phyloP scores from a whole-genome alignment of 2,797 vertebrate species.

The Ceryle rudis region DNA sequence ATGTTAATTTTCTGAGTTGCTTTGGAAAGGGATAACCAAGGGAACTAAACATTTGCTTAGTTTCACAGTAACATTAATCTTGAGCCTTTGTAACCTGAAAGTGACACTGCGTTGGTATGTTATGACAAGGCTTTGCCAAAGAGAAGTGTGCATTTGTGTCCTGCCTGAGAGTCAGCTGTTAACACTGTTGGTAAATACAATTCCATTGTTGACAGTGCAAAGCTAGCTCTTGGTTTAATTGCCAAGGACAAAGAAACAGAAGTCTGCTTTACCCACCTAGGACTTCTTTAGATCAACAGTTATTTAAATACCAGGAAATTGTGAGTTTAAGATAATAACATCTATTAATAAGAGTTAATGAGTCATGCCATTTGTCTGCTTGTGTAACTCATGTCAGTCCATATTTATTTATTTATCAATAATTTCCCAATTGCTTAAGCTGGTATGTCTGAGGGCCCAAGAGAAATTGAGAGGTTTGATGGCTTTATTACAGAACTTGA shows the following conservation, averaged over 20 bases:
- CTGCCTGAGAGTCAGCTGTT: background rate
- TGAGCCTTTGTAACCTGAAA: background rate
- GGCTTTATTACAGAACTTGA: background rate
- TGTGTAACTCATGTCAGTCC: background rate
- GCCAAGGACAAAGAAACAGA: background rate
- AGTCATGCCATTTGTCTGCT: background rate
- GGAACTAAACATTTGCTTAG: background rate
- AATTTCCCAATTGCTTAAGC: background rate
- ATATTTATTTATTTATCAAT: background rate
- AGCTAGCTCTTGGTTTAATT: background rate
- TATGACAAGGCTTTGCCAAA: background rate
- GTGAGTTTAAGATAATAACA: background rate
- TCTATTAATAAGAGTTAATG: background rate
- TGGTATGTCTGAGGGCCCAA: background rate
- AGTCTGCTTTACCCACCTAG: background rate
- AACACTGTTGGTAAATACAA: background rate
- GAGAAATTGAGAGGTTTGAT: background rate
- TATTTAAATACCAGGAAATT: background rate
- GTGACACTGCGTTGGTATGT: background rate
- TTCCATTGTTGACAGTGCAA: background rate
- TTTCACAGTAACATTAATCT: background rate
- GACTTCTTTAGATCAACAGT: background rate
- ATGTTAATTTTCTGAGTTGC: background rate
- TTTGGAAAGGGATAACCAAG: background rate
- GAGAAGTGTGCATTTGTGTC: background rate